A percentile compares a stretch with the other conserved stretches of the same genome.
Conservation (phyloP, 2,797 vertebrate species). For the Neosilurus mollespiculum region DNA sequence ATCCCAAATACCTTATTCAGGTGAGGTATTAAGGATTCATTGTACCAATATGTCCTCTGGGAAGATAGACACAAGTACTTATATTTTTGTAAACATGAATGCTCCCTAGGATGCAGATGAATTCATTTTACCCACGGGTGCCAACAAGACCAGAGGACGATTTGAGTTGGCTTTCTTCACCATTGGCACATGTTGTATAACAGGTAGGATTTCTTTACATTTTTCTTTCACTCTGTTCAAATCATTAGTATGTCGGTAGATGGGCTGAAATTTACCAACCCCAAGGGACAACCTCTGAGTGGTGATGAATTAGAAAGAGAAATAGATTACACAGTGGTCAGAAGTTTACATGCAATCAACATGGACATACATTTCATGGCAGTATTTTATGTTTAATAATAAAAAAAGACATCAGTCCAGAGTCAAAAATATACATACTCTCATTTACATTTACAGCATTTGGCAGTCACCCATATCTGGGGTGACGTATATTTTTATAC, state of each 20-base stretch:
- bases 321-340: background rate
- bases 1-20: conserved; percentile 91
- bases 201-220: conserved; percentile 71
- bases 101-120: conserved; percentile 87
- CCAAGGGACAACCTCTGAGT: background rate
- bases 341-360: no score
- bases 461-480: no score
- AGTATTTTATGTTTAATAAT: no score
- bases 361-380: no score
- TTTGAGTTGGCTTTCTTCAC: conserved; percentile 98
- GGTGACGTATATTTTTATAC: no score
- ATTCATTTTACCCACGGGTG: conserved; percentile 96
- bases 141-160: conserved; percentile 91
- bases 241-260: background rate
- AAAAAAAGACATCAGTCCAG: no score
- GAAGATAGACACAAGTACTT: background rate
- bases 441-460: no score
- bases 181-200: conserved; percentile 95
- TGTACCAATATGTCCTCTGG: background rate
- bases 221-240: background rate
- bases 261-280: background rate
- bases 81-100: background rate
- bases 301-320: background rate
- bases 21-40: conserved; percentile 66
- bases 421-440: no score